A percentile compares a stretch with the other conserved stretches of the same genome.
phyloP scores from a whole-genome alignment of 2,888 invertebrate species.

The Eupelmus urozonus region DNA sequence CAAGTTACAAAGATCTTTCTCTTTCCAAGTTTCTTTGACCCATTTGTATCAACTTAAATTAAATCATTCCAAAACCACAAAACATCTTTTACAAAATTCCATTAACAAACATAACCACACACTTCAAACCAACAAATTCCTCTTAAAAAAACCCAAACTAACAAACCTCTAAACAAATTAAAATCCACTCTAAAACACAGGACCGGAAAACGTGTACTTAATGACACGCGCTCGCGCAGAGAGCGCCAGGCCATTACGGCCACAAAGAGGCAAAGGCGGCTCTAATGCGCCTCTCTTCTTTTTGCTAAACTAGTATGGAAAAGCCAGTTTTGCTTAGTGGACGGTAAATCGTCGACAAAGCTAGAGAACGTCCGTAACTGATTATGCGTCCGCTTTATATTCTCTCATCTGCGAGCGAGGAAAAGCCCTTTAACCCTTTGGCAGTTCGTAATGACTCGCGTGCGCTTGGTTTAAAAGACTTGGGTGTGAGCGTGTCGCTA shows the following conservation, averaged over 20 bases:
- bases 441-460: conserved; percentile 42
- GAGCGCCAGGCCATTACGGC: conserved; percentile 18
- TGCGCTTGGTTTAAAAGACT: conserved; percentile 2
- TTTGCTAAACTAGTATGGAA: conserved; percentile 26
- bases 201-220: not conserved
- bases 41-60: too few species aligned
- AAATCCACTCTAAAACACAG: too few species aligned
- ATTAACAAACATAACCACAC: too few species aligned
- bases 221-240: not conserved
- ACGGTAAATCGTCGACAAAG: conserved; percentile 36
- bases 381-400: conserved; percentile 30
- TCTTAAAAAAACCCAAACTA: too few species aligned
- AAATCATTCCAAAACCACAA: too few species aligned
- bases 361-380: conserved; percentile 10
- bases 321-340: conserved; percentile 32
- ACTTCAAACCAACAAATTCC: too few species aligned
- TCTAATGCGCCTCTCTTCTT: conserved; percentile 6
- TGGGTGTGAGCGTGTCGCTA: not conserved
- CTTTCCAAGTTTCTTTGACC: too few species aligned
- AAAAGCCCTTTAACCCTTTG: conserved; percentile 36
- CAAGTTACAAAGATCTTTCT: too few species aligned
- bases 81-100: too few species aligned
- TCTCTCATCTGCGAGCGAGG: conserved; percentile 15
- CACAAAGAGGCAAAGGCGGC: conserved; percentile 7
- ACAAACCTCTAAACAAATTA: too few species aligned